Conservation (phyloP, 2,113 vertebrate genomes). For the Epinephelus moara region DNA sequence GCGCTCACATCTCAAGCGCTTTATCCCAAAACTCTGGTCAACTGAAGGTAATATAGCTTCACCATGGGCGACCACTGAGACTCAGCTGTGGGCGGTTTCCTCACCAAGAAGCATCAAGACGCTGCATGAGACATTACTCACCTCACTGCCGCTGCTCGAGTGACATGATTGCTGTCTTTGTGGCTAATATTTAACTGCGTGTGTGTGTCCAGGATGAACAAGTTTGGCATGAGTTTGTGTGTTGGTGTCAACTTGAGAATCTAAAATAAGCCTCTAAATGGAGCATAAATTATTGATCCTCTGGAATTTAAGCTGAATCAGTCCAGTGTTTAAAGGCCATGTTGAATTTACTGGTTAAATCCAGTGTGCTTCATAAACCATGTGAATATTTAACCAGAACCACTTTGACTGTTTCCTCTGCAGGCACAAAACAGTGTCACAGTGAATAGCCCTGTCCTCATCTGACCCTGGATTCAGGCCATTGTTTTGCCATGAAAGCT, state of each 20-base stretch:
- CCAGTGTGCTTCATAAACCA: slow-evolving; percentile 1
- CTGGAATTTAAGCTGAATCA: background rate
- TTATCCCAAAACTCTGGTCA: slow-evolving; percentile 21
- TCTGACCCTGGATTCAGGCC: slow-evolving; percentile 14
- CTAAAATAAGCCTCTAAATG: background rate
- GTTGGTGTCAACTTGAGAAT: background rate
- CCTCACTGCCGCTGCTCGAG: slow-evolving; percentile 5
- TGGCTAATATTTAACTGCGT: slow-evolving; percentile 62
- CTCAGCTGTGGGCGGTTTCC: slow-evolving; percentile 1
- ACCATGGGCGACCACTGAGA: background rate
- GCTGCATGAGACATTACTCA: slow-evolving; percentile 46
- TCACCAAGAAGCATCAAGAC: slow-evolving; percentile 13
- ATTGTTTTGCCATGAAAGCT: slow-evolving; percentile 23
- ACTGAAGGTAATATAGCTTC: slow-evolving; percentile 4
- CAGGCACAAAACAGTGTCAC: slow-evolving; percentile 16
- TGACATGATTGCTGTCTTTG: slow-evolving; percentile 26
- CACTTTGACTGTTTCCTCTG: slow-evolving; percentile 46
- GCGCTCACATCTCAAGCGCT: slow-evolving; percentile 2
- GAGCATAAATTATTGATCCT: slow-evolving; percentile 37
- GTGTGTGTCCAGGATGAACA: background rate
- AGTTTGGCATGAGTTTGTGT: background rate
- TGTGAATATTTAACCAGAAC: slow-evolving; percentile 59
- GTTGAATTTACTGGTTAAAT: slow-evolving; percentile 5
- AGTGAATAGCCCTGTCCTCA: slow-evolving; percentile 12
- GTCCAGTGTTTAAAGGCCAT: background rate